Evolutionary conservation across 2,797 vertebrate genomes (phyloP).

Genomic region (Labroides dimidiatus): DNA sequence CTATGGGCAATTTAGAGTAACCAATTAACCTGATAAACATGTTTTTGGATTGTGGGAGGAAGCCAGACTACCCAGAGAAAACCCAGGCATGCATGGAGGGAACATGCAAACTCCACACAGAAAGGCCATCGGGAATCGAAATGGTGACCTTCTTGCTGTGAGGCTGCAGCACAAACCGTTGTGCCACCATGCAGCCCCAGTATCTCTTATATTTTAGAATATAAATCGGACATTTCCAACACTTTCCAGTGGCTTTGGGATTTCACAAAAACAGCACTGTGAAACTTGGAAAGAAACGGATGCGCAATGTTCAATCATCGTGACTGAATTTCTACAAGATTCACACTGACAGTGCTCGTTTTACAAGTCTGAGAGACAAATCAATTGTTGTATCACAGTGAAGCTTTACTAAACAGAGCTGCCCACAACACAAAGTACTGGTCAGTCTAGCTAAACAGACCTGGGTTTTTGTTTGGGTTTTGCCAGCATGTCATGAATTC

Average conservation of each 20-base stretch:
- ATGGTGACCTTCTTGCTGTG: no score
- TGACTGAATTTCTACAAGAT: conserved; percentile 29
- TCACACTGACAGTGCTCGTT: conserved; percentile 6
- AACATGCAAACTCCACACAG: no score
- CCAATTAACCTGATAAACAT: no score
- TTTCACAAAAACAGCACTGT: not conserved
- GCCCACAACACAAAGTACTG: conserved; percentile 64
- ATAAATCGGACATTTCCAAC: no score
- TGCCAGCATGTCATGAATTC: conserved; percentile 60
- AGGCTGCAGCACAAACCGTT: no score
- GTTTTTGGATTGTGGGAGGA: no score
- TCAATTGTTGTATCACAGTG: conserved; percentile 45
- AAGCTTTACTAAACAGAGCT: conserved; percentile 60
- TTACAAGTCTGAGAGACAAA: conserved; percentile 38
- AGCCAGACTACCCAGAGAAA: no score
- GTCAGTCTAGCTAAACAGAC: conserved; percentile 73
- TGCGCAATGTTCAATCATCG: conserved; percentile 31
- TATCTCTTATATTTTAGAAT: no score
- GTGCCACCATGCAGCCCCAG: no score
- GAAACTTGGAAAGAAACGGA: conserved; percentile 21
- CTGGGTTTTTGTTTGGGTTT: conserved; percentile 75
- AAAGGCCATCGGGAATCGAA: no score
- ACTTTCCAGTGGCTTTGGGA: not conserved
- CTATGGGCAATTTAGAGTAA: no score
- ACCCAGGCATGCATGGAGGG: no score